A percentile compares a stretch with the other conserved stretches of the same genome.
Conservation (phyloP, 2,888 invertebrate species). For the Cheiracanthium punctorium region DNA sequence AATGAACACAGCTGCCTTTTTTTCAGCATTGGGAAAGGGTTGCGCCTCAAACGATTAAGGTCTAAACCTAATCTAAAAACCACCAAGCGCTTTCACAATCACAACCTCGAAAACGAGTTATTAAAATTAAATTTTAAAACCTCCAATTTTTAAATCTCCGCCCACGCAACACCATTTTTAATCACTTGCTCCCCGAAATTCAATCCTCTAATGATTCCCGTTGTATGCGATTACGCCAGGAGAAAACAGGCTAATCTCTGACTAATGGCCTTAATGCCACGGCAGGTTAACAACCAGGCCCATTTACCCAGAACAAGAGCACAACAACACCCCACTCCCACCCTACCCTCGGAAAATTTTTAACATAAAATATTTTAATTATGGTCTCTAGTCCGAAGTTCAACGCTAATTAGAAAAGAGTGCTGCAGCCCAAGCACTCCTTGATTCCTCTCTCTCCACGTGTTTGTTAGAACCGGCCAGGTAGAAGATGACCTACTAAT, state of each 20-base stretch:
- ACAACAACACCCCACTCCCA: too few species aligned
- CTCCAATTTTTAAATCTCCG: too few species aligned
- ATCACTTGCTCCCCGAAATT: neutral
- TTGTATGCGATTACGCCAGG: neutral
- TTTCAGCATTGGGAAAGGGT: too few species aligned
- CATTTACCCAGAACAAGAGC: neutral
- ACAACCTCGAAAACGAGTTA: too few species aligned
- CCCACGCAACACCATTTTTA: too few species aligned
- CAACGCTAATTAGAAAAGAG: too few species aligned
- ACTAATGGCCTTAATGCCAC: neutral
- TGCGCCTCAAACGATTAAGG: too few species aligned
- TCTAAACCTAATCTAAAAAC: too few species aligned
- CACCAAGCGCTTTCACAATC: too few species aligned
- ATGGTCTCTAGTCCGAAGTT: neutral
- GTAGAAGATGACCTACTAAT: neutral
- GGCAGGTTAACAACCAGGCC: neutral
- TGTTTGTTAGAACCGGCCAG: neutral
- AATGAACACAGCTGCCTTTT: too few species aligned
- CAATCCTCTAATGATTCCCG: neutral
- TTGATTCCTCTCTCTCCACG: neutral
- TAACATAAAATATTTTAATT: slow-evolving; percentile 3
- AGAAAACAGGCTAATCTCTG: neutral
- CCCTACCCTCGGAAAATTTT: neutral
- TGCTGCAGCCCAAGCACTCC: too few species aligned
- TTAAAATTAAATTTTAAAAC: too few species aligned